Conservation (phyloP, 2,888 invertebrate species). For the Pilophorus perplexus region DNA sequence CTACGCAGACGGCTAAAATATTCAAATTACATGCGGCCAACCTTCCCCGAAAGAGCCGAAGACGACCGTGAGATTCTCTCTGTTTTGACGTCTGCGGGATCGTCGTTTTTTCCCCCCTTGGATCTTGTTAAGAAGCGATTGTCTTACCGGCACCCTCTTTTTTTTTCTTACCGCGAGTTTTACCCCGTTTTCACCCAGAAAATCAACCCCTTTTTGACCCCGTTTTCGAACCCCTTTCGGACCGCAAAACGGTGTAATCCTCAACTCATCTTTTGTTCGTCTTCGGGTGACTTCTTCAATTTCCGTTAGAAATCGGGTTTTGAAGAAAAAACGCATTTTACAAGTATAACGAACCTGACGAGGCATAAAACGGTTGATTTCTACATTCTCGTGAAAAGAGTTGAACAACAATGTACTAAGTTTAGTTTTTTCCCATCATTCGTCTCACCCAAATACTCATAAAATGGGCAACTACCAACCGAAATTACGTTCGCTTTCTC, state of each 20-base stretch:
- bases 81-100: constrained; percentile 21
- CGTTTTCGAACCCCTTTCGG: too few species aligned
- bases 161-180: background rate
- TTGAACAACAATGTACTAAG: too few species aligned
- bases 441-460: too few species aligned
- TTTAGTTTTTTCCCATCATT: too few species aligned
- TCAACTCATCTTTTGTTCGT: constrained; percentile 2
- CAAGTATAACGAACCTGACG: background rate
- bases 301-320: constrained; percentile 1
- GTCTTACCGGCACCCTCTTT: background rate
- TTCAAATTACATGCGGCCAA: constrained; percentile 9
- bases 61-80: constrained; percentile 26
- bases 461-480: too few species aligned
- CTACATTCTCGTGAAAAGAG: too few species aligned
- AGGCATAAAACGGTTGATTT: too few species aligned
- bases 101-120: background rate
- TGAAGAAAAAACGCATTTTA: background rate
- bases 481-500: too few species aligned
- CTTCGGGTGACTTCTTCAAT: constrained; percentile 5
- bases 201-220: too few species aligned
- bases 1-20: constrained; percentile 1
- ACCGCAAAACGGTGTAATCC: constrained; percentile 8
- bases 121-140: background rate
- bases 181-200: background rate
- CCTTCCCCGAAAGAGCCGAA: too few species aligned